Evolutionary conservation across 2,113 vertebrate genomes (phyloP).

Genomic region (Probosciger aterrimus): DNA sequence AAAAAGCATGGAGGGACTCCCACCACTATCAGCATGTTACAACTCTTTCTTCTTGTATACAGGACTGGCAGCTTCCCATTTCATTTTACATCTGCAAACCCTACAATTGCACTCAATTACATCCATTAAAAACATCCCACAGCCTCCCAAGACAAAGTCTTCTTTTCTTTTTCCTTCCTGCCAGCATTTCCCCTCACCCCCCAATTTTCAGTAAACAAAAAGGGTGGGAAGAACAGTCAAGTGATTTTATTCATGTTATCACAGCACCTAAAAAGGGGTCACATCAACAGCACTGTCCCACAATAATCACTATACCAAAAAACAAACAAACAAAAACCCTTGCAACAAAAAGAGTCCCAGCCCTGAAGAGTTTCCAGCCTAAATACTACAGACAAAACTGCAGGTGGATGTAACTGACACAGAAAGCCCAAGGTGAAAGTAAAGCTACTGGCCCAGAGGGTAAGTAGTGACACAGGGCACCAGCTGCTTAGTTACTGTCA

Average conservation of each 20-base stretch:
- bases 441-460: background rate
- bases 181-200: background rate
- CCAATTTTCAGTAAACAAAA: background rate
- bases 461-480: background rate
- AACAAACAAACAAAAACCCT: background rate
- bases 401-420: slow-evolving; percentile 7
- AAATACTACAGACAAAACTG: background rate
- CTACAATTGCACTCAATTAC: background rate
- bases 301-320: background rate
- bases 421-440: slow-evolving; percentile 12
- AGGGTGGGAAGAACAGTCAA: background rate
- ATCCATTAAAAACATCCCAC: background rate
- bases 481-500: slow-evolving; percentile 34
- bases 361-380: background rate
- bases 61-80: background rate
- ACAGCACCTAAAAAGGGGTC: background rate
- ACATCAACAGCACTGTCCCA: background rate
- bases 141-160: background rate
- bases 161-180: background rate
- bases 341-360: background rate
- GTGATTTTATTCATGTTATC: background rate
- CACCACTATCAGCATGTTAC: background rate
- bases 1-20: background rate
- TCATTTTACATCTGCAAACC: background rate
- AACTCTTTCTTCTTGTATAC: background rate